These are phyloP conservation scores for Cephus rjabovi DNA, from an alignment of 2,888 invertebrate species.

Conservation along the genomic window DNA sequence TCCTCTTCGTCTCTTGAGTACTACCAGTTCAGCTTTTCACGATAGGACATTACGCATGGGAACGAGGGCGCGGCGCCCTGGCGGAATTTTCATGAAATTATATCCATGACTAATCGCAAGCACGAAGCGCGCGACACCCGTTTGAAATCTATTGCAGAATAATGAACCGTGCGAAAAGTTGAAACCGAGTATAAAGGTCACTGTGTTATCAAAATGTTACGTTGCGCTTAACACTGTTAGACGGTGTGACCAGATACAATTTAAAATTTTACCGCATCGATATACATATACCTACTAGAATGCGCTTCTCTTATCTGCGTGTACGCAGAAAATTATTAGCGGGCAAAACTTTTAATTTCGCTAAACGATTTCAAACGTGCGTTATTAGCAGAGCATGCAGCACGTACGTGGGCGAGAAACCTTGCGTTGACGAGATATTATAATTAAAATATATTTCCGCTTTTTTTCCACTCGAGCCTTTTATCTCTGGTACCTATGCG, in stretches of 20 bases:
- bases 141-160: no score
- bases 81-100: no score
- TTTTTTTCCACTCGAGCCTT: not conserved
- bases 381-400: not conserved
- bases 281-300: not conserved
- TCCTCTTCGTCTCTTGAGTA: no score
- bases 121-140: no score
- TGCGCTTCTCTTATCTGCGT: not conserved
- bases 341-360: not conserved
- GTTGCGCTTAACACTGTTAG: not conserved
- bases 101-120: no score
- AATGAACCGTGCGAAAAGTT: not conserved
- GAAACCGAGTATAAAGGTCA: not conserved
- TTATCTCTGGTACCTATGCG: not conserved
- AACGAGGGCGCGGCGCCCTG: no score
- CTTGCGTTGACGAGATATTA: not conserved
- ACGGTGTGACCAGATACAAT: not conserved
- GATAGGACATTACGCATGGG: no score
- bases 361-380: not conserved
- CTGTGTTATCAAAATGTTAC: not conserved
- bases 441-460: not conserved
- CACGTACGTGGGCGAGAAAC: not conserved
- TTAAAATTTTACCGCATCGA: not conserved
- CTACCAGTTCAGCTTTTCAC: no score
- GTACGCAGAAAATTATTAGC: not conserved